Base-by-base conservation (phyloP, 2,797 vertebrate species). In the Crocodylus rhombifer region DNA sequence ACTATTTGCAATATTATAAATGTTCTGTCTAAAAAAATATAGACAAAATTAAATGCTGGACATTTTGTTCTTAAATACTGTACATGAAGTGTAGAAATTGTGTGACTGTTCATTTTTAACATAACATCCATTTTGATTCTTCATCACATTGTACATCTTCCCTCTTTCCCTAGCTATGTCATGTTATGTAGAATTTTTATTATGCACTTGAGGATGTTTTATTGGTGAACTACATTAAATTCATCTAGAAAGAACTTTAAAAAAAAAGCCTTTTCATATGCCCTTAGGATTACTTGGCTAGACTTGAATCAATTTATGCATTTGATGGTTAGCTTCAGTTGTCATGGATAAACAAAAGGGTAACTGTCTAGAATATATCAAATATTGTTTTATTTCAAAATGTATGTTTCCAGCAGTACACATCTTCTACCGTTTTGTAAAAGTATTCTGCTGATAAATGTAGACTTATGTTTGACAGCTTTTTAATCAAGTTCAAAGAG, bases 401-500 rank as follows among this genome's bases (percentile, higher is more conserved):
- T 98, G 94, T 97, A 93, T 97, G 94, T 96, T 97, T 97, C 95
- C 95, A 95, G 90, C 94, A 97, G 97, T 97, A 96, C 86, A 96
- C 88, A 94, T 97, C 92, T 87, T 89, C 94, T 96, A 94, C 85
- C 80, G 84, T 98, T 98, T 98, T 98, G 96, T 97, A 94, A 96
- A 97, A 97, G 94, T 97, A 96, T 97, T 97, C 96, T 96, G 93
- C 95, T 96, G 97, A 97, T 97, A 98, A 97, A 97, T 96, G 96
- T 98, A 97, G 96, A 97, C 96, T 98, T 97, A 86, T 90, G 95
- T 98, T 97, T 98, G 97, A 98, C 97, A 98, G 97, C 96, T 94
- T 97, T 98, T 98, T 98, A 98, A 98, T 98, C 97, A 98, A 98
- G 97, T 98, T 98, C 97, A 97, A 97, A 97, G 42, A 91, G 95